phyloP scores from a whole-genome alignment of 2,888 invertebrate species.

The Andrena fulva region DNA sequence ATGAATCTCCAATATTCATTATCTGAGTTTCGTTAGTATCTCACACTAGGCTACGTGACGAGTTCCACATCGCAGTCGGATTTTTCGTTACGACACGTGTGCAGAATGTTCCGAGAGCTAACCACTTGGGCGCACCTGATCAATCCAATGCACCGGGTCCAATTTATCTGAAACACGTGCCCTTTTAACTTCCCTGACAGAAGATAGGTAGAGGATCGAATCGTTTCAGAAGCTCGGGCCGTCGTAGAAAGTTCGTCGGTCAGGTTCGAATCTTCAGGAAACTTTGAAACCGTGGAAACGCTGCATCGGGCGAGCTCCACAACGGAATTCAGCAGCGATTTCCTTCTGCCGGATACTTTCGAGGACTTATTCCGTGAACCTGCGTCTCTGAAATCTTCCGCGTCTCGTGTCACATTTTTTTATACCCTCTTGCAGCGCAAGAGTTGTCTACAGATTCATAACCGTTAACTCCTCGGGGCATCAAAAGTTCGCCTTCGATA shows the following conservation, averaged over 20 bases:
- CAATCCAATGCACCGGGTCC: conserved; percentile 16
- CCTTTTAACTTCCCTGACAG: conserved; percentile 33
- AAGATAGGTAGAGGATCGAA: conserved; percentile 28
- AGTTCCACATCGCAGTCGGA: background rate
- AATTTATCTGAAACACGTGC: conserved; percentile 46
- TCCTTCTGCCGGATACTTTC: conserved; percentile 31
- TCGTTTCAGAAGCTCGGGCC: conserved; percentile 20
- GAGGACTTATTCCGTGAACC: conserved; percentile 27
- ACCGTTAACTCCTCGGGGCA: no score
- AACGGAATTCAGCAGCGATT: conserved; percentile 34
- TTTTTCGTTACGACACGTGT: conserved; percentile 8
- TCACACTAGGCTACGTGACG: background rate
- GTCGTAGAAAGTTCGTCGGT: conserved; percentile 27
- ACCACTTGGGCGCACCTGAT: conserved; percentile 12
- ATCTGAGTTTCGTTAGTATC: background rate
- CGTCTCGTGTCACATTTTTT: no score
- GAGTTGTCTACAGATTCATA: no score
- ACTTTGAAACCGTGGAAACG: conserved; percentile 33
- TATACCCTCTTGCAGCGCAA: background rate
- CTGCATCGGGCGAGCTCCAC: conserved; percentile 8
- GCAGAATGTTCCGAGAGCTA: conserved; percentile 10
- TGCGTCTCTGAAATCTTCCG: background rate
- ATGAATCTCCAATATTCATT: background rate
- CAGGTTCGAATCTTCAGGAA: conserved; percentile 27
- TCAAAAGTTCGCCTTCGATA: no score